Evolutionary conservation across 2,797 vertebrate genomes (phyloP).

Genomic region (Carcharodon carcharias): DNA sequence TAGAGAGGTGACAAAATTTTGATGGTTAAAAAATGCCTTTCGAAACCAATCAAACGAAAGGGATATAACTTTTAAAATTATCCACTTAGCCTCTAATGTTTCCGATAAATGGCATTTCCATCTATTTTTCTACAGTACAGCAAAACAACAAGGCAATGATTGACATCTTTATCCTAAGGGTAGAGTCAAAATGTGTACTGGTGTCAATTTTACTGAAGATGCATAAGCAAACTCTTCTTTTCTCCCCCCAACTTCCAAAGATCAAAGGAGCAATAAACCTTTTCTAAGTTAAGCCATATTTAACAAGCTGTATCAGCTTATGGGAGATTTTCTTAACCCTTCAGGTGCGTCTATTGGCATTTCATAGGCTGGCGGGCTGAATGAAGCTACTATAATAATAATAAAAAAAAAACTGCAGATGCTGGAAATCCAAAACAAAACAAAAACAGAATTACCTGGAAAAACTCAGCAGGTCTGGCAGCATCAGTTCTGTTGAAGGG

Average conservation of each 20-base stretch:
- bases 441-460: no score
- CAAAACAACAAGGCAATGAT: constrained; percentile 37
- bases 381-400: no score
- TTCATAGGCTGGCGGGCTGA: background rate
- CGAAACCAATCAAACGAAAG: constrained; percentile 31
- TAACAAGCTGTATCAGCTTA: constrained; percentile 35
- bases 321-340: constrained; percentile 34
- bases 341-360: background rate
- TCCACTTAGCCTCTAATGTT: constrained; percentile 37
- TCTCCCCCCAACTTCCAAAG: constrained; percentile 24
- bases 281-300: constrained; percentile 34
- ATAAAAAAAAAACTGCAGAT: no score
- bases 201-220: constrained; percentile 36
- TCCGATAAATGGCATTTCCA: constrained; percentile 31
- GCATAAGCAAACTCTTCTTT: constrained; percentile 29
- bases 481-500: no score
- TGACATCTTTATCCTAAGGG: constrained; percentile 27
- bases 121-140: constrained; percentile 23
- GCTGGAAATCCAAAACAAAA: no score
- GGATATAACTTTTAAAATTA: constrained; percentile 38
- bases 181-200: background rate
- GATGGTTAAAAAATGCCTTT: constrained; percentile 24
- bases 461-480: no score
- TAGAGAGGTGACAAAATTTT: constrained; percentile 8
- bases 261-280: constrained; percentile 32